Conservation (phyloP, 2,797 vertebrate species). For the Galagoides demidoff region DNA sequence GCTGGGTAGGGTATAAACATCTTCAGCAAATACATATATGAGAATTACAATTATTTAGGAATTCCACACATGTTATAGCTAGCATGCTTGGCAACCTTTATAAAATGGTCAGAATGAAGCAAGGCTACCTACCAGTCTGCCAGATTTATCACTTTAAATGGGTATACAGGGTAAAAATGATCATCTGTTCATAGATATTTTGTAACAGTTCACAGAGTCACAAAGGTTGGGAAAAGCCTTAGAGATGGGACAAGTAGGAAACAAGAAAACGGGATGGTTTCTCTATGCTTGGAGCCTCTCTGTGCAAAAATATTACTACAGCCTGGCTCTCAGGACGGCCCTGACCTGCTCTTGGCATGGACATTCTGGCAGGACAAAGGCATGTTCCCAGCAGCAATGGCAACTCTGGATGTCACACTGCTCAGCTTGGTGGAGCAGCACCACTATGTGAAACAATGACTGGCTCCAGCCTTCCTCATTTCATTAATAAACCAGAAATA, state of each 20-base stretch:
- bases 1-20: background rate
- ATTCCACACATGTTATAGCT: background rate
- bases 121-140: background rate
- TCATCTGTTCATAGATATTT: background rate
- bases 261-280: background rate
- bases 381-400: background rate
- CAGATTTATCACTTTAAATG: slow-evolving; percentile 21
- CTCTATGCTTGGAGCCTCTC: background rate
- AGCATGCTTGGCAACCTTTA: background rate
- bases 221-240: background rate
- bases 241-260: background rate
- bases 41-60: background rate
- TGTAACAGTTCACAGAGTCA: background rate
- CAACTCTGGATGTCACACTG: background rate
- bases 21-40: background rate
- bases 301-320: background rate
- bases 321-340: background rate
- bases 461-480: background rate
- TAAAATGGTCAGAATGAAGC: slow-evolving; percentile 11
- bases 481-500: background rate
- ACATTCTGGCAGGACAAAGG: background rate
- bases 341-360: background rate
- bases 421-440: background rate
- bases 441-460: background rate
- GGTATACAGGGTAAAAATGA: background rate